A percentile compares a stretch with the other conserved stretches of the same genome.
Conservation (phyloP, 37 sponge, comb jelly and placozoan genomes). For the Amphimedon queenslandica region DNA sequence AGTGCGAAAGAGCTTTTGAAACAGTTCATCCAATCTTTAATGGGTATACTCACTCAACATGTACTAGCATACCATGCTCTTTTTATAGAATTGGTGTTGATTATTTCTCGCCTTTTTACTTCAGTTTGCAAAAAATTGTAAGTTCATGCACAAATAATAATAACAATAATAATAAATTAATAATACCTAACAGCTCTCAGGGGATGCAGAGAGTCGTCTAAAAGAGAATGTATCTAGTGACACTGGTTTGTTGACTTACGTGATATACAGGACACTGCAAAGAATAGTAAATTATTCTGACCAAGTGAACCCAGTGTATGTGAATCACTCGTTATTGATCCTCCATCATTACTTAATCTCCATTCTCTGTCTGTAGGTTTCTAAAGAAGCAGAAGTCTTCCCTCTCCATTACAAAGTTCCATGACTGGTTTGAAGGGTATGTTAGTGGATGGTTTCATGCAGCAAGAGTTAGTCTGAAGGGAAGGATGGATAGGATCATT, state of each 20-base stretch:
- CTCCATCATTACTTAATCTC: too few relatives aligned
- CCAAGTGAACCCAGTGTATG: neutral
- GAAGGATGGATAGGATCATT: conserved; percentile 31
- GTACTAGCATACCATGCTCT: neutral
- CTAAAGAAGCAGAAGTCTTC: too few relatives aligned
- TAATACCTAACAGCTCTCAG: neutral
- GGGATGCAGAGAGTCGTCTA: neutral
- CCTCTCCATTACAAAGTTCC: conserved; percentile 6
- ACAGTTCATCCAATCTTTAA: conserved; percentile 15
- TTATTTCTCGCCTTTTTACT: conserved; percentile 36
- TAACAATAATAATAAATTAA: too few relatives aligned
- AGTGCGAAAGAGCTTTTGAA: conserved; percentile 4
- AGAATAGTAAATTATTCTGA: neutral
- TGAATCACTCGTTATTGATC: too few relatives aligned
- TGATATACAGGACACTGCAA: conserved; percentile 8
- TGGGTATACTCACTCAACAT: conserved; percentile 10
- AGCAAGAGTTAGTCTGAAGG: conserved; percentile 17
- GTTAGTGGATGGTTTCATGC: conserved; percentile 37
- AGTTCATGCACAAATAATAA: too few relatives aligned
- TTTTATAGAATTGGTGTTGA: conserved; percentile 7
- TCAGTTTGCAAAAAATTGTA: conserved; percentile 41
- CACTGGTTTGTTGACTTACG: neutral
- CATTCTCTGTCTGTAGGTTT: too few relatives aligned
- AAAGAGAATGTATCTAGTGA: neutral
- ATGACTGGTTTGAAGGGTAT: conserved; percentile 35